phyloP scores from a whole-genome alignment of 2,797 vertebrate genomes.

The Notolepis coatsorum region DNA sequence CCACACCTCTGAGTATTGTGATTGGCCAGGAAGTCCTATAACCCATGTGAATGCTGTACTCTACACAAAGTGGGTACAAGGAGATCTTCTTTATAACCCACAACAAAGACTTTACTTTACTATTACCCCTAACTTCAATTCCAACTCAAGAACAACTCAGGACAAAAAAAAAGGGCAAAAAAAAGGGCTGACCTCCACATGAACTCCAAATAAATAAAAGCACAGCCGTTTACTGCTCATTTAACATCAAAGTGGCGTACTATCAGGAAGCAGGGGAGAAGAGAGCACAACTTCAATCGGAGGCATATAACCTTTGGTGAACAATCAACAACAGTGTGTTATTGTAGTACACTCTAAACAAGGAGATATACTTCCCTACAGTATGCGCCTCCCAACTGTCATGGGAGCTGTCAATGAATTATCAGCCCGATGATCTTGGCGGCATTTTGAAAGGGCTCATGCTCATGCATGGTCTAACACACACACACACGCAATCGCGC shows the following conservation, averaged over 20 bases:
- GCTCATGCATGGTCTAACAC: conserved; percentile 51
- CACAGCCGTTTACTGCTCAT: conserved; percentile 56
- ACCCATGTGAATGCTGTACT: conserved; percentile 11
- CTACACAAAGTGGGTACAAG: conserved; percentile 23
- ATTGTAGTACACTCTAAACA: conserved; percentile 7
- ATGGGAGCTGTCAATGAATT: conserved; percentile 75
- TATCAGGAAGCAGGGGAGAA: conserved; percentile 38
- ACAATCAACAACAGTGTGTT: conserved; percentile 49
- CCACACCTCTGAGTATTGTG: neutral
- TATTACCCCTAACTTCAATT: conserved; percentile 15
- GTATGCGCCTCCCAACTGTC: conserved; percentile 43
- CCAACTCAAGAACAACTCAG: conserved; percentile 12
- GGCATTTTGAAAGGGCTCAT: conserved; percentile 57
- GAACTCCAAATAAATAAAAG: conserved; percentile 56
- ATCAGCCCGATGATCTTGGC: conserved; percentile 61
- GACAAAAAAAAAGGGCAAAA: conserved; percentile 26
- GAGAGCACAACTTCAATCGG: conserved; percentile 41
- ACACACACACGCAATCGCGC: conserved; percentile 26
- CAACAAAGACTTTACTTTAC: conserved; percentile 38
- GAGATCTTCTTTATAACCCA: conserved; percentile 30
- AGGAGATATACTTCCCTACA: conserved; percentile 20
- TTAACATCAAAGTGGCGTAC: conserved; percentile 45
- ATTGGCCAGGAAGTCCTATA: conserved; percentile 20
- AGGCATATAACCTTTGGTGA: conserved; percentile 55
- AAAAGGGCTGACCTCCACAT: conserved; percentile 35